A percentile compares a stretch with the other conserved stretches of the same genome.
Evolutionary conservation across 2,113 vertebrate genomes (phyloP).

Genomic region (Thamnaconus septentrionalis): DNA sequence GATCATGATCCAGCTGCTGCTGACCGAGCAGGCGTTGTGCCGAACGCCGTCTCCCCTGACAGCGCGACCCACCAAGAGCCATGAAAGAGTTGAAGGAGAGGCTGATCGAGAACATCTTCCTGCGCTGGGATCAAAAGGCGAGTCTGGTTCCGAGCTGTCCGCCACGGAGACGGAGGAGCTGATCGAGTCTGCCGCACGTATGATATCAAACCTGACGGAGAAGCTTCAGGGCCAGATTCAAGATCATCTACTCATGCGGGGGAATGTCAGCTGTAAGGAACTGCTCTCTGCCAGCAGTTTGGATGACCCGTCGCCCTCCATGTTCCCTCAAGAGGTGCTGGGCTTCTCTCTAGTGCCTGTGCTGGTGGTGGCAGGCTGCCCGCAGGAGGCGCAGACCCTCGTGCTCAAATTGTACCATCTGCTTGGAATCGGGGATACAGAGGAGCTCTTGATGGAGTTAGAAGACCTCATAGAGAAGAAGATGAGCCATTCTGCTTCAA

Average conservation of each 20-base stretch:
- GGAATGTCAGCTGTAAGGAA: conserved; percentile 71
- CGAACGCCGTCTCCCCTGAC: conserved; percentile 31
- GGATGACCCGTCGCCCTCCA: conserved; percentile 59
- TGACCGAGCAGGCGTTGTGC: conserved; percentile 61
- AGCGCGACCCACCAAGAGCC: background rate
- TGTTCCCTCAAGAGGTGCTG: conserved; percentile 74
- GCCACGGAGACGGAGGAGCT: conserved; percentile 14
- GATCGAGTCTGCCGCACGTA: conserved; percentile 35
- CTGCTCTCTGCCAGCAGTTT: conserved; percentile 69
- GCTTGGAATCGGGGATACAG: conserved; percentile 66
- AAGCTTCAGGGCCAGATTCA: conserved; percentile 52
- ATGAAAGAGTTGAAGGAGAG: conserved; percentile 4
- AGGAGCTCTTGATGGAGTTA: conserved; percentile 73
- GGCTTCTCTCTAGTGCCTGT: conserved; percentile 78
- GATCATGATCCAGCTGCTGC: conserved; percentile 68
- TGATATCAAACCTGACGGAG: conserved; percentile 38
- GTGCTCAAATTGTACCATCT: conserved; percentile 62
- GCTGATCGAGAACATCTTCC: conserved; percentile 12
- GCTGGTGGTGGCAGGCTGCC: conserved; percentile 75
- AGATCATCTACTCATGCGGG: conserved; percentile 41
- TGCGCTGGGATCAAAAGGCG: conserved; percentile 16
- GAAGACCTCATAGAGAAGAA: conserved; percentile 53
- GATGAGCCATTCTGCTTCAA: conserved; percentile 21
- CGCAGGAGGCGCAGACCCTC: conserved; percentile 60
- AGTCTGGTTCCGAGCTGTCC: background rate